phyloP scores from a whole-genome alignment of 1,140 invertebrate species.

The Latrodectus geometricus region DNA sequence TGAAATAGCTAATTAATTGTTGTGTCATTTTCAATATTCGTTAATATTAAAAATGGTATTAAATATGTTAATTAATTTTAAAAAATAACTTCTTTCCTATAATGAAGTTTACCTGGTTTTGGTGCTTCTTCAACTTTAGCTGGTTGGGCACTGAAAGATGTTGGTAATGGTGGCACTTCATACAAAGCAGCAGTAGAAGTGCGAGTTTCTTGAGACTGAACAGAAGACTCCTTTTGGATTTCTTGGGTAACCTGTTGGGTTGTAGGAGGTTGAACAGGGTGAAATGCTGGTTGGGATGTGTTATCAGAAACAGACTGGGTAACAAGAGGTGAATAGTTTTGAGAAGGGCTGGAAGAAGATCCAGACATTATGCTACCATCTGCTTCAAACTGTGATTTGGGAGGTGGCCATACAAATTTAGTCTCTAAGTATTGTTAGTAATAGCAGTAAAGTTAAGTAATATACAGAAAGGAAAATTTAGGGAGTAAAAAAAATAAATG shows the following conservation, averaged over 20 bases:
- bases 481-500: constrained; percentile 3
- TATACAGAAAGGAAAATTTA: neutral
- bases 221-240: neutral
- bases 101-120: constrained; percentile 7
- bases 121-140: neutral
- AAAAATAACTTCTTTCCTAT: no score
- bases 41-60: no score
- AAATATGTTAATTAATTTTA: no score
- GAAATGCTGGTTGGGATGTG: neutral
- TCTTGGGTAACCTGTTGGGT: neutral
- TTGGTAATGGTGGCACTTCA: constrained; percentile 19
- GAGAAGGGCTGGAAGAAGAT: neutral
- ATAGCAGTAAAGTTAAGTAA: constrained; percentile 1
- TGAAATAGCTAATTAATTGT: no score
- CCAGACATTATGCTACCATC: neutral
- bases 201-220: neutral
- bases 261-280: constrained; percentile 31
- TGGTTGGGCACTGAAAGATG: constrained; percentile 21
- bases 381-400: constrained; percentile 50
- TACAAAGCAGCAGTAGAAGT: constrained; percentile 2
- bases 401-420: constrained; percentile 75
- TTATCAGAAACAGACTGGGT: constrained; percentile 27
- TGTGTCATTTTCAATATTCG: no score
- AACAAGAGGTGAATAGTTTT: constrained; percentile 51
- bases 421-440: constrained; percentile 48